A percentile compares a stretch with the other conserved stretches of the same genome.
These are phyloP conservation scores for Toxostoma redivivum DNA, from an alignment of 2,113 vertebrate genomes.

Conservation along the genomic window DNA sequence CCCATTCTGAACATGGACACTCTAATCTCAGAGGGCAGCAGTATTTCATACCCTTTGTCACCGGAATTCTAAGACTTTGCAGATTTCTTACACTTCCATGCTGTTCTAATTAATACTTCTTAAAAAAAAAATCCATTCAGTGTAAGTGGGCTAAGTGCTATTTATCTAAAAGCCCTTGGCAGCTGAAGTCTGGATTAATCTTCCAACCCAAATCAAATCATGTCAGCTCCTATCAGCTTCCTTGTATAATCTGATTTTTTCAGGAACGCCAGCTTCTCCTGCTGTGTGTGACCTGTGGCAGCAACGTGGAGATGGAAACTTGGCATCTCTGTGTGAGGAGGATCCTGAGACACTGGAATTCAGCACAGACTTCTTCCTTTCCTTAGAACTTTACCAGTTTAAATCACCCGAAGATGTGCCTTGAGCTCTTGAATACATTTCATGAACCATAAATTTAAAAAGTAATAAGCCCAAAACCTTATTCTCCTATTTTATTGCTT, in stretches of 20 bases:
- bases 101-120: conserved; percentile 13
- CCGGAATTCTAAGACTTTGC: not conserved
- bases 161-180: conserved; percentile 66
- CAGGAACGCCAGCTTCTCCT: conserved; percentile 38
- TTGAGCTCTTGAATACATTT: not conserved
- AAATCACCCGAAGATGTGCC: not conserved
- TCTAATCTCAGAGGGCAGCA: not conserved
- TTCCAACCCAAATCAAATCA: conserved; percentile 67
- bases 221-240: conserved; percentile 56
- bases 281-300: conserved; percentile 29
- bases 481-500: not conserved
- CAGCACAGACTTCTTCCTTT: not conserved
- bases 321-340: not conserved
- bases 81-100: not conserved
- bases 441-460: not conserved
- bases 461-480: not conserved
- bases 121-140: not conserved
- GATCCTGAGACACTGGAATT: not conserved
- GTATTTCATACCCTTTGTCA: not conserved
- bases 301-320: conserved; percentile 10
- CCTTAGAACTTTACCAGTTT: not conserved
- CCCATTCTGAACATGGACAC: not conserved
- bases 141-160: conserved; percentile 50
- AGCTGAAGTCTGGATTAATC: conserved; percentile 58
- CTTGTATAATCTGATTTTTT: conserved; percentile 56